Conservation (phyloP, 2,113 vertebrate genomes). For the Notothenia coriiceps region DNA sequence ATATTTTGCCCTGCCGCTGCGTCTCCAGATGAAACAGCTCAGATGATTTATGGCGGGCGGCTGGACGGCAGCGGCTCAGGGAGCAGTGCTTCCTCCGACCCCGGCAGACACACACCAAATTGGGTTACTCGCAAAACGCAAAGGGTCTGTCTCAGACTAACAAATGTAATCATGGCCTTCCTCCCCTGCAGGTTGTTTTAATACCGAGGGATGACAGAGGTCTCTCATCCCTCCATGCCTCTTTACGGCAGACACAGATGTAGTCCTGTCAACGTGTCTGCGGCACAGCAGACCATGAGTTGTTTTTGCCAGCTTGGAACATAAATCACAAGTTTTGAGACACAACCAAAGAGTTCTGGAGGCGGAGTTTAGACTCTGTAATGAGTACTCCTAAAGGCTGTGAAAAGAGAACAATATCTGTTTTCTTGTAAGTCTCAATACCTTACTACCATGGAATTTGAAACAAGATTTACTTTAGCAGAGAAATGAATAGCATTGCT, state of each 20-base stretch:
- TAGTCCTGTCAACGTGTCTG: neutral
- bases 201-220: slow-evolving; percentile 70
- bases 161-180: slow-evolving; percentile 80
- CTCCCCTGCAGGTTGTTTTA: slow-evolving; percentile 77
- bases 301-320: neutral
- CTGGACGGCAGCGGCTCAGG: slow-evolving; percentile 67
- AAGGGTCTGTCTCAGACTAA: slow-evolving; percentile 80
- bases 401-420: no score
- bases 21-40: slow-evolving; percentile 75
- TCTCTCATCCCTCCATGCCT: slow-evolving; percentile 56
- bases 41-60: slow-evolving; percentile 82
- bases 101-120: slow-evolving; percentile 70
- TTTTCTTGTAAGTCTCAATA: no score
- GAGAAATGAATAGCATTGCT: neutral
- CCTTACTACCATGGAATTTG: neutral
- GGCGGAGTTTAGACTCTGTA: neutral
- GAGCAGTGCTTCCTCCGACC: slow-evolving; percentile 65
- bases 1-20: slow-evolving; percentile 78
- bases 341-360: neutral
- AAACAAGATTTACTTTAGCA: neutral
- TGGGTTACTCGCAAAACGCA: slow-evolving; percentile 80
- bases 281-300: neutral
- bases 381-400: neutral
- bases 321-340: slow-evolving; percentile 20
- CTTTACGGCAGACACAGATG: slow-evolving; percentile 43